Evolutionary conservation across 2,797 vertebrate genomes (phyloP).

Genomic region (Okamejei kenojei): DNA sequence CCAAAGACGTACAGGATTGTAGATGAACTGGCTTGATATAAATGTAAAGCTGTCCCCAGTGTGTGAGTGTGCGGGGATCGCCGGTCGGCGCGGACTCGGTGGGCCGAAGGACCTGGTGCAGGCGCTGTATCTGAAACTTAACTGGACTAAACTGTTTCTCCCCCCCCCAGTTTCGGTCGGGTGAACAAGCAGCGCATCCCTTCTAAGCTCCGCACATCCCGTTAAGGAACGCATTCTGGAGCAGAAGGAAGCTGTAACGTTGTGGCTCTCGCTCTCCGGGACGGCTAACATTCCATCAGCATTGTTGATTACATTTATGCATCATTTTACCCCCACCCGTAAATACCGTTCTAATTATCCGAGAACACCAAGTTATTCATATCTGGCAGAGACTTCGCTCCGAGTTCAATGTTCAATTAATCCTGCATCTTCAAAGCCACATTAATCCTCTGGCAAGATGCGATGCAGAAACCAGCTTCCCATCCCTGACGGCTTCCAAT

Average conservation of each 20-base stretch:
- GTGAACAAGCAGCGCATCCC: background rate
- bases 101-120: no score
- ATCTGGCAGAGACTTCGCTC: background rate
- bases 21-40: no score
- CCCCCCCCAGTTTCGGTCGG: background rate
- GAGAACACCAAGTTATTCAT: background rate
- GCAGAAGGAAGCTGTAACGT: background rate
- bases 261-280: background rate
- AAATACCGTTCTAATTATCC: background rate
- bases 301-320: background rate
- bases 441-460: background rate
- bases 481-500: background rate
- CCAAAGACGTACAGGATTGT: no score
- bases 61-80: no score
- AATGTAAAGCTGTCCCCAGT: no score
- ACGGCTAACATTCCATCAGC: background rate
- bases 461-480: background rate
- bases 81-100: no score
- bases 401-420: background rate
- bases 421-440: background rate
- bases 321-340: background rate
- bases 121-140: no score
- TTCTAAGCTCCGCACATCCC: background rate
- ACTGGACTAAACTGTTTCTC: no score
- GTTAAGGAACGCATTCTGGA: background rate